These are phyloP conservation scores for Hypolimnas misippus DNA, from an alignment of 2,888 invertebrate species.

Conservation along the genomic window DNA sequence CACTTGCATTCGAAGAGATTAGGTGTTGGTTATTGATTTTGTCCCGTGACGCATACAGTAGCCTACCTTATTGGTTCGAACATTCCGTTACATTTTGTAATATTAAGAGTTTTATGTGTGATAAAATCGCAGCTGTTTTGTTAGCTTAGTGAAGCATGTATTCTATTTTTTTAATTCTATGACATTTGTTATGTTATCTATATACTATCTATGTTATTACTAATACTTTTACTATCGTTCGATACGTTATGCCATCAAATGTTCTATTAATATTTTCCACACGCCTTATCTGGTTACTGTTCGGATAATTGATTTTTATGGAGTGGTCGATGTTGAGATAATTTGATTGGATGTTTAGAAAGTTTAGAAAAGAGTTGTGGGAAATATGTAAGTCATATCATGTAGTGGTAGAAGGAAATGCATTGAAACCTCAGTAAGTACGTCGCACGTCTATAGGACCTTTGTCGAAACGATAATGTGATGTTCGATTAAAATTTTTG, in stretches of 20 bases:
- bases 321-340: slow-evolving; percentile 69
- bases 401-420: neutral
- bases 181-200: slow-evolving; percentile 8
- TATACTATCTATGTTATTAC: slow-evolving; percentile 30
- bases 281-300: slow-evolving; percentile 63
- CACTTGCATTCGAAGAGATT: slow-evolving; percentile 33
- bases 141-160: slow-evolving; percentile 27
- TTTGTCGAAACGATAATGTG: slow-evolving; percentile 19
- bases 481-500: slow-evolving; percentile 30
- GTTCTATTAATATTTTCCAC: slow-evolving; percentile 61
- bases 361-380: slow-evolving; percentile 41
- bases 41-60: slow-evolving; percentile 26
- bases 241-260: slow-evolving; percentile 70
- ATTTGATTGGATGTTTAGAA: slow-evolving; percentile 67
- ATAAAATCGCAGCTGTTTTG: slow-evolving; percentile 20
- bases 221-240: slow-evolving; percentile 59
- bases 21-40: slow-evolving; percentile 37
- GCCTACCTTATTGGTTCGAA: neutral
- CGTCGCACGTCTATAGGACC: slow-evolving; percentile 24
- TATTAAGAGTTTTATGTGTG: slow-evolving; percentile 15
- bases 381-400: neutral
- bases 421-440: slow-evolving; percentile 3
- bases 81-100: slow-evolving; percentile 4
- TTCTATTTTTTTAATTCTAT: neutral
- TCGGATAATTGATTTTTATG: slow-evolving; percentile 67